Conservation (phyloP, 2,797 vertebrate genomes). For the Neoniphon sammara region DNA sequence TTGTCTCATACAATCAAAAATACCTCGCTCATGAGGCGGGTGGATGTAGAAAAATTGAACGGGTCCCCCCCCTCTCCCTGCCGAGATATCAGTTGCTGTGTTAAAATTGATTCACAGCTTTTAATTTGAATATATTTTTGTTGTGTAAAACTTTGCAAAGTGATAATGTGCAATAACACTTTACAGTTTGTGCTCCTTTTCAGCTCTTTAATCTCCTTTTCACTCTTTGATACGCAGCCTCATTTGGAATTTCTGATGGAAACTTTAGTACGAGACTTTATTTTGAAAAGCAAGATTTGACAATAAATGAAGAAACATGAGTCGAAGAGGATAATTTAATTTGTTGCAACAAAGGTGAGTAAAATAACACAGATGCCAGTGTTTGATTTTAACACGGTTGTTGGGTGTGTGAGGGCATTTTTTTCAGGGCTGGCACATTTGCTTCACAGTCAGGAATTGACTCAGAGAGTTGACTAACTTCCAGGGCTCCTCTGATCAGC, state of each 20-base stretch:
- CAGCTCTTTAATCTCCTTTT: too few relatives aligned
- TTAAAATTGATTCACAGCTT: too few relatives aligned
- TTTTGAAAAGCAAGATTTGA: background rate
- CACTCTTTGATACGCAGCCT: too few relatives aligned
- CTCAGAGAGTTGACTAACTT: conserved; percentile 72
- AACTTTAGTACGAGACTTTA: too few relatives aligned
- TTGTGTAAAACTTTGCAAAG: too few relatives aligned
- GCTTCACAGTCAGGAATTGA: conserved; percentile 70
- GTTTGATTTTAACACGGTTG: conserved; percentile 28
- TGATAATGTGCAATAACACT: too few relatives aligned
- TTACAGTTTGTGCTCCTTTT: too few relatives aligned
- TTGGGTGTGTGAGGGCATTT: conserved; percentile 54
- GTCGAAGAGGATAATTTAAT: conserved; percentile 7
- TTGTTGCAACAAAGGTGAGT: conserved; percentile 19
- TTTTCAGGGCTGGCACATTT: conserved; percentile 59
- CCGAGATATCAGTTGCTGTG: too few relatives aligned
- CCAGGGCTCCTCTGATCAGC: conserved; percentile 68
- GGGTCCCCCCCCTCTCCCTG: conserved; percentile 18
- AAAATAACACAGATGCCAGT: conserved; percentile 10
- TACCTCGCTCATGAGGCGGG: conserved; percentile 39
- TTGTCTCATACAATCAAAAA: conserved; percentile 57
- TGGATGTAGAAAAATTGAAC: conserved; percentile 39
- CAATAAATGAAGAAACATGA: background rate
- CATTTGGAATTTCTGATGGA: too few relatives aligned
- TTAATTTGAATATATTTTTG: too few relatives aligned